These are phyloP conservation scores for Pteruthius melanotis DNA, from an alignment of 2,113 vertebrate genomes.

Conservation along the genomic window DNA sequence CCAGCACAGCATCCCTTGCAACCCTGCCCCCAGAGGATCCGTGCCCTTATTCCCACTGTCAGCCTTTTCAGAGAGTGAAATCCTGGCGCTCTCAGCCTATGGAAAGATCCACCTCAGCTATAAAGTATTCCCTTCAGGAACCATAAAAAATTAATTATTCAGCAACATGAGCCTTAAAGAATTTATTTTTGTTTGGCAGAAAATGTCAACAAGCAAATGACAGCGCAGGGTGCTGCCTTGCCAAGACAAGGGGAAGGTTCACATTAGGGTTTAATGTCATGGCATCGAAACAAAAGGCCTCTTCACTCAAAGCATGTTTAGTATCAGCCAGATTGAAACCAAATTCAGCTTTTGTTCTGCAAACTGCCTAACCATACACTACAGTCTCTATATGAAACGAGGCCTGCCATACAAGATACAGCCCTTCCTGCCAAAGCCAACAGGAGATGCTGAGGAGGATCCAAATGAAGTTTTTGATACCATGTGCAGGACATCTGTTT, in stretches of 20 bases:
- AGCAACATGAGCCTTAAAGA: slow-evolving; percentile 13
- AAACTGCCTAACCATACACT: not conserved
- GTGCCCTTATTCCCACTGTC: not conserved
- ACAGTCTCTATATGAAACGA: not conserved
- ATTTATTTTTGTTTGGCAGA: slow-evolving; percentile 27
- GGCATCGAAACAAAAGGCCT: not conserved
- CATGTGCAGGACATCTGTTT: not conserved
- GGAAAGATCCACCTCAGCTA: slow-evolving; percentile 26
- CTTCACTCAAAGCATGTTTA: not conserved
- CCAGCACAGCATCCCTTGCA: not conserved
- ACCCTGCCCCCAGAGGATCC: not conserved
- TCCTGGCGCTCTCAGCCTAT: not conserved
- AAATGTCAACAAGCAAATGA: slow-evolving; percentile 25
- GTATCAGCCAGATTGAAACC: slow-evolving; percentile 23
- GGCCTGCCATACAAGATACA: not conserved
- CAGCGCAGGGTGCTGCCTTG: not conserved
- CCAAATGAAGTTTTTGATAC: not conserved
- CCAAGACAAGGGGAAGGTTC: slow-evolving; percentile 2
- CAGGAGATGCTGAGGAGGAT: slow-evolving; percentile 5
- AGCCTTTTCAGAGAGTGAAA: not conserved
- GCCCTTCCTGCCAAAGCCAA: not conserved
- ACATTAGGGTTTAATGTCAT: not conserved
- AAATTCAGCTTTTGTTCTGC: slow-evolving; percentile 26
- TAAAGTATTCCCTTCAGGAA: slow-evolving; percentile 3
- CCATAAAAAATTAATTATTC: slow-evolving; percentile 41